Evolutionary conservation across 2,113 vertebrate genomes (phyloP), one percentile per base, ranked within the genome.

Genomic region (Indicator indicator): DNA sequence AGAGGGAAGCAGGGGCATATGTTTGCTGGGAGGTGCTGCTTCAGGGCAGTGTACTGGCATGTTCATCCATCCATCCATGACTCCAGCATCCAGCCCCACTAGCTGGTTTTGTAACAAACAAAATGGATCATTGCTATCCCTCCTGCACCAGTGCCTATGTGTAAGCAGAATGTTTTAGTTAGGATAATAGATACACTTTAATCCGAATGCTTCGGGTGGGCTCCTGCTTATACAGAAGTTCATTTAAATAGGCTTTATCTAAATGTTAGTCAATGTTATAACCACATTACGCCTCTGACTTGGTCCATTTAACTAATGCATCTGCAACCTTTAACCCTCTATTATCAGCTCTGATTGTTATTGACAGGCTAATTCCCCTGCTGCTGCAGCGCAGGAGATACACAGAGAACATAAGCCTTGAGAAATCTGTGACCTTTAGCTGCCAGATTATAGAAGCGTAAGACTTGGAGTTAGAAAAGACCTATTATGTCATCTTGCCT

Each of bases 391-490:
- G 69, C 88, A 76, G 87, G 71, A 95, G 93, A 95, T 65, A 93
- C 85, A 69, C 94, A 70, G 93, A 67, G 90, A 95, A 82, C 90
- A 77, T 84, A 94, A 93, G 89, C 96, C 96, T 96, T 93, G 95
- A 97, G 93, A 95, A 96, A 95, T 92, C 89, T 72, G 88, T 93
- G 96, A 96, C 97, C 95, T 96, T 96, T 97, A 88, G 78, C 82
- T 92, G 92, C 86, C 93, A 80, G 92, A 91, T 95, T 95, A 86
- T 17, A 44, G 70, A 76, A 94, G 91, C 19, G 16, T 77, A 86
- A 89, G 85, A 19, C 75, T 68, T 3, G 5, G 76, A 83, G 91
- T 93, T 81, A 89, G 89, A 94, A 94, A 96, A 91, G 85, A 55
- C 94, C 78, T 76, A 48, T 88, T 89, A 74, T 94, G 90, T 89